A percentile compares a stretch with the other conserved stretches of the same genome.
phyloP scores from a whole-genome alignment of 37 sponge, comb jelly and placozoan species.

The Halichondria panicea region DNA sequence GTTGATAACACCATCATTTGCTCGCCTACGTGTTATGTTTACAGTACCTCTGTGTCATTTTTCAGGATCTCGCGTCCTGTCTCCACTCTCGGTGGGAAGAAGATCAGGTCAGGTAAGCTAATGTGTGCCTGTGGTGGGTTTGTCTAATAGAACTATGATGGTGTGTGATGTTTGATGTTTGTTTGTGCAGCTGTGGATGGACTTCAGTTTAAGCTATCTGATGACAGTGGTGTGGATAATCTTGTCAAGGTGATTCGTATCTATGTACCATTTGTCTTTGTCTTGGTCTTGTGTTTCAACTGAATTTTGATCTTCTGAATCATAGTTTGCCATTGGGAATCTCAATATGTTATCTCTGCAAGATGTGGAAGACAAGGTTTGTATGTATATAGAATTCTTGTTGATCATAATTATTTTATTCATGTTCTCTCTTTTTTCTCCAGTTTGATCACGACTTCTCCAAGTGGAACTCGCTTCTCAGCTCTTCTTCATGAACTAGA shows the following conservation, averaged over 20 bases:
- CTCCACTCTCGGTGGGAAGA: background rate
- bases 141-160: background rate
- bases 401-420: background rate
- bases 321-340: slow-evolving; percentile 22
- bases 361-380: slow-evolving; percentile 21
- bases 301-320: background rate
- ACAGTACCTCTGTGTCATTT: too few relatives aligned
- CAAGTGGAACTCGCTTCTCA: background rate
- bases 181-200: slow-evolving; percentile 19
- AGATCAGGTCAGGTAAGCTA: background rate
- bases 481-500: background rate
- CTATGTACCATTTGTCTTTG: background rate
- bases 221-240: background rate
- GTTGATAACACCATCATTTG: too few relatives aligned
- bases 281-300: background rate
- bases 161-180: background rate
- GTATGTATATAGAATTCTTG: background rate
- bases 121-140: too few relatives aligned
- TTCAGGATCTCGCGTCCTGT: background rate
- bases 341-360: slow-evolving; percentile 10
- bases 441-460: slow-evolving; percentile 26
- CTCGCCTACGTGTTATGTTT: too few relatives aligned
- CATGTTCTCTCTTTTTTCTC: background rate
- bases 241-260: background rate
- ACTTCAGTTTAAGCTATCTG: slow-evolving; percentile 3